Conservation (phyloP, 2,113 vertebrate genomes). For the Paracanthobrama guichenoti region DNA sequence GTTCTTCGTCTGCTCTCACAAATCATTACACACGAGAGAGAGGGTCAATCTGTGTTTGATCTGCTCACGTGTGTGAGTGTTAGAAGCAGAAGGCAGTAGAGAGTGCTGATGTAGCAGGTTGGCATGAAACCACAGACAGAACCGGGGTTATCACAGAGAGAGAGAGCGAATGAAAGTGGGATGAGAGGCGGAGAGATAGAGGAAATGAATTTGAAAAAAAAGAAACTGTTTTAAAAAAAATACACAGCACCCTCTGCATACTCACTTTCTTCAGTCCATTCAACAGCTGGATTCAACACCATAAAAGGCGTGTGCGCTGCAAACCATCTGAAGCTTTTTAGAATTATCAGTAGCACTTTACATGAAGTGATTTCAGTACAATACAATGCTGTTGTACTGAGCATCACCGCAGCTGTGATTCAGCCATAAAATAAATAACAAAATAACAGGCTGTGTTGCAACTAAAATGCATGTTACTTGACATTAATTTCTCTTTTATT, state of each 20-base stretch:
- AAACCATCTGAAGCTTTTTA: not conserved
- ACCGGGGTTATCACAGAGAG: constrained; percentile 1
- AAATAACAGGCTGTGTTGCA: not conserved
- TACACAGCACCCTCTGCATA: constrained; percentile 35
- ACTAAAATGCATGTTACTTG: not conserved
- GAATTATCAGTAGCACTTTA: constrained; percentile 3
- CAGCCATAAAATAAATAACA: not conserved
- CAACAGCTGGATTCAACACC: not conserved
- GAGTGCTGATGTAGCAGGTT: constrained; percentile 39
- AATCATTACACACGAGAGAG: constrained; percentile 24
- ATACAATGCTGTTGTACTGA: not conserved
- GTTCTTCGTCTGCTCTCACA: constrained; percentile 34
- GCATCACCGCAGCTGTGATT: not conserved
- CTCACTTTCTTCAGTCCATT: constrained; percentile 16
- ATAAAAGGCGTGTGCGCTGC: constrained; percentile 18
- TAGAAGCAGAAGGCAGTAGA: not conserved
- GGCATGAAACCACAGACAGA: not conserved
- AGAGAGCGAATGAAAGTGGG: not conserved
- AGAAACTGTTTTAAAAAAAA: constrained; percentile 27
- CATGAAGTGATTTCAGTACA: not conserved
- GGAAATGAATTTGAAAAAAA: constrained; percentile 38
- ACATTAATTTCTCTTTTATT: not conserved
- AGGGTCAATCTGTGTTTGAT: constrained; percentile 35
- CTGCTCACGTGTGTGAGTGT: constrained; percentile 1
- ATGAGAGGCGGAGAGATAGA: constrained; percentile 9